Evolutionary conservation across 1,140 invertebrate species (phyloP).

Genomic region (Steinernema feltiae): DNA sequence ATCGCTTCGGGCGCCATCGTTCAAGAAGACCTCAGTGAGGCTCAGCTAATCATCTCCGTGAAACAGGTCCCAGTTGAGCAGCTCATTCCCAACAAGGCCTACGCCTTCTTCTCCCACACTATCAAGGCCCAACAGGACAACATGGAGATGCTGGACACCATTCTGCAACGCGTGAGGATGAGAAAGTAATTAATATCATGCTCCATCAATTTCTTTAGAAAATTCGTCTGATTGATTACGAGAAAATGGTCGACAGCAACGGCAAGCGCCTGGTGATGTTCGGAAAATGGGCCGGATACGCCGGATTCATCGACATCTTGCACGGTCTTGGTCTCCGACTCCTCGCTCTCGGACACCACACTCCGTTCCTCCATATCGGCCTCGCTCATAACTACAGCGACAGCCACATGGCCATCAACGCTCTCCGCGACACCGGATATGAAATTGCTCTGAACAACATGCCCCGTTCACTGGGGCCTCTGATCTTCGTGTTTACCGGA

Average conservation of each 20-base stretch:
- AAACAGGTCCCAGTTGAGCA: conserved; percentile 92
- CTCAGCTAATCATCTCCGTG: conserved; percentile 89
- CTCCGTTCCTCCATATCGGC: conserved; percentile 97
- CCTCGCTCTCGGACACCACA: conserved; percentile 91
- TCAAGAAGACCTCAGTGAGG: conserved; percentile 88
- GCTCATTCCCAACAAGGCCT: conserved; percentile 88
- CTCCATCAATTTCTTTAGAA: conserved; percentile 62
- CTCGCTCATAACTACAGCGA: conserved; percentile 96
- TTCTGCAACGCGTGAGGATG: conserved; percentile 74
- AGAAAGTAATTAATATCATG: conserved; percentile 15
- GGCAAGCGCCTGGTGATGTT: conserved; percentile 92
- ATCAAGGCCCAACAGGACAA: conserved; percentile 98
- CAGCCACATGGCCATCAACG: conserved; percentile 91
- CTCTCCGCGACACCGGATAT: conserved; percentile 91
- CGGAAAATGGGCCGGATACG: conserved; percentile 95
- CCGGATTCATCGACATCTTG: conserved; percentile 96
- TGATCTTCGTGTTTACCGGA: conserved; percentile 96
- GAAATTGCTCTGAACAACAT: conserved; percentile 93
- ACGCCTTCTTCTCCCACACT: conserved; percentile 97
- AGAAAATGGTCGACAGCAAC: conserved; percentile 80
- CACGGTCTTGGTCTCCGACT: conserved; percentile 89
- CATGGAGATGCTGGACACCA: conserved; percentile 91
- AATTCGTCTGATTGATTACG: conserved; percentile 92
- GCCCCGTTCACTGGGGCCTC: conserved; percentile 92
- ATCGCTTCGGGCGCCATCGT: conserved; percentile 78